Base-by-base conservation (phyloP, 2,113 vertebrate species). In the Eolophus roseicapilla region DNA sequence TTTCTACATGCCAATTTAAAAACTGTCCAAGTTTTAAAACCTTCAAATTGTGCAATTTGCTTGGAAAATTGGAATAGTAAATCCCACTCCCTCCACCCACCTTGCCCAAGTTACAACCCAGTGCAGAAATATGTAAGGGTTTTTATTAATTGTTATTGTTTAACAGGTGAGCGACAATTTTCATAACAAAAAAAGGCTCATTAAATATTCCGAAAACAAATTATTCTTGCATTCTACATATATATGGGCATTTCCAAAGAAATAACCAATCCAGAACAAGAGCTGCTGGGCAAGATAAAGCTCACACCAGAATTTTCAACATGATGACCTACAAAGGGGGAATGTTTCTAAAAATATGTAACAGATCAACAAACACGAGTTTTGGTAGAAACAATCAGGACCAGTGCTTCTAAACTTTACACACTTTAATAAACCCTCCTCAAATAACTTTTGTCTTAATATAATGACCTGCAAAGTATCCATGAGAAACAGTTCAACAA, bases 71-170 rank as follows among this genome's bases (percentile, higher is more conserved):
- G 31, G 31, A 73, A 88, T 1, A 44, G n/a, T 2, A 86, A 83
- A 92, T 43, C 33, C 37, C 17, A n/a, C 21, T 64, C 47, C 6
- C 62, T 25, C 53, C 46, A 63, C 10, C 37, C 41, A 50, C 19
- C 11, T 29, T 62, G 23, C 6, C 16, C 70, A 89, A 47, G 24
- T 44, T 79, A 92, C 12, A 68, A 44, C 77, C n/a, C 55, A 88
- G 14, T 47, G 12, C 35, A 86, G n/a, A 81, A 81, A 78, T 49
- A 47, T 2, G 4, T 49, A 86, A 88, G 49, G 18, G 35, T 12
- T 84, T 94, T 93, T 86, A 95, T 91, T 93, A 78, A 43, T 29
- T 57, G 20, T 35, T 92, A 71, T 9, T 74, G 23, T 73, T 87
- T 65, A 92, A 68, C 15, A 82, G 33, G 52, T 29, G 25, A 94